These are phyloP conservation scores for Hetaerina titia DNA, from an alignment of 2,888 invertebrate species.

Conservation along the genomic window DNA sequence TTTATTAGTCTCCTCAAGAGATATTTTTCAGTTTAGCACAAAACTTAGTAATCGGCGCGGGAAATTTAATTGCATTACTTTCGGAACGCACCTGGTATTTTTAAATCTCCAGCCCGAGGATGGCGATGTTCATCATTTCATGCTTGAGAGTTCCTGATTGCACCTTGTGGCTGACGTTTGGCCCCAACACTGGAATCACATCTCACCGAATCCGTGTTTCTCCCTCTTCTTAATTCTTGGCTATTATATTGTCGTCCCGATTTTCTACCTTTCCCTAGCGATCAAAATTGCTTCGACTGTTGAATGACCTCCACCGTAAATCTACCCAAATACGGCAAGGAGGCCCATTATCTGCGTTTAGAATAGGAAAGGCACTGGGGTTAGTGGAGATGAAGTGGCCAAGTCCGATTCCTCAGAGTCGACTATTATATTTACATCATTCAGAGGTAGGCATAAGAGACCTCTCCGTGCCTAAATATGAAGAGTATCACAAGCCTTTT, in stretches of 20 bases:
- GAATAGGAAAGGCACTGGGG: background rate
- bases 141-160: no score
- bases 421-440: background rate
- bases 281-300: background rate
- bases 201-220: background rate
- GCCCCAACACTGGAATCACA: background rate
- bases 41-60: no score
- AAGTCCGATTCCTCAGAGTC: background rate
- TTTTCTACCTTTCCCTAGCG: background rate
- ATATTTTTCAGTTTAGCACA: no score
- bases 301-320: background rate
- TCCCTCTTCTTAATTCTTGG: background rate
- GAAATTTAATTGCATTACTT: no score
- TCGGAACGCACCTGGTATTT: no score
- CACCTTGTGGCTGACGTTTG: no score
- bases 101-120: no score
- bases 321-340: background rate
- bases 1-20: no score
- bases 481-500: no score
- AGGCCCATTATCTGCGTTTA: background rate
- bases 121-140: no score
- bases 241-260: no score
- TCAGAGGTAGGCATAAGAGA: background rate
- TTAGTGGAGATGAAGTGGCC: background rate
- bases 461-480: no score